These are phyloP conservation scores for Triplophysa dalaica DNA, from an alignment of 2,113 vertebrate genomes.

Conservation along the genomic window DNA sequence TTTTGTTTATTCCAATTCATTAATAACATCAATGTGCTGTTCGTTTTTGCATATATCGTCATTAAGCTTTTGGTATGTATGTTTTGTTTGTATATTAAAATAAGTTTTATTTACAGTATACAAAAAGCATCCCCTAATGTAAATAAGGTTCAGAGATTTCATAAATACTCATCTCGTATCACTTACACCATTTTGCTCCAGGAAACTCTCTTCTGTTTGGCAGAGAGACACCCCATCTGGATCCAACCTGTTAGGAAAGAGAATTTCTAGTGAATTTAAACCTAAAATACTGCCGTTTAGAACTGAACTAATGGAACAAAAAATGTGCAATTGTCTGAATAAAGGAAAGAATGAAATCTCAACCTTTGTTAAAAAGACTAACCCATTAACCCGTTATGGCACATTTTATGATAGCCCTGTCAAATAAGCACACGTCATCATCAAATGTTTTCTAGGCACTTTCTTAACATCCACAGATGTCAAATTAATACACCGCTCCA, in stretches of 20 bases:
- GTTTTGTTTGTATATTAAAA: neutral
- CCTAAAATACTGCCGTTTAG: neutral
- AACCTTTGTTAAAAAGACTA: neutral
- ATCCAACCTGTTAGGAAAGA: constrained; percentile 16
- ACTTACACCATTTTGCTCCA: constrained; percentile 35
- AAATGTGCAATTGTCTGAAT: neutral
- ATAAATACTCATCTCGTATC: neutral
- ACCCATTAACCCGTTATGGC: neutral
- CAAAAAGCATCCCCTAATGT: neutral
- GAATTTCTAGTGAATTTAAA: neutral
- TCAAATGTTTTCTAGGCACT: neutral
- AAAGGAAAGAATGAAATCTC: neutral
- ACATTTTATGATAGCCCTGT: neutral
- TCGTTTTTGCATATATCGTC: neutral
- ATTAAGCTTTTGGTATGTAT: neutral
- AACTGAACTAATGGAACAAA: neutral
- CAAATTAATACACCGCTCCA: constrained; percentile 8
- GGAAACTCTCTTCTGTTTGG: neutral
- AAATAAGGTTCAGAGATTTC: neutral
- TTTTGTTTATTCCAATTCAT: neutral
- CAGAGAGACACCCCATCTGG: constrained; percentile 20
- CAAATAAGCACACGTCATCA: constrained; percentile 1
- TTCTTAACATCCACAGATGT: constrained; percentile 8
- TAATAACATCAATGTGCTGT: neutral
- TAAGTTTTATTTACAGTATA: neutral